Conservation (phyloP, 2,113 vertebrate genomes). For the Melospiza melodia region DNA sequence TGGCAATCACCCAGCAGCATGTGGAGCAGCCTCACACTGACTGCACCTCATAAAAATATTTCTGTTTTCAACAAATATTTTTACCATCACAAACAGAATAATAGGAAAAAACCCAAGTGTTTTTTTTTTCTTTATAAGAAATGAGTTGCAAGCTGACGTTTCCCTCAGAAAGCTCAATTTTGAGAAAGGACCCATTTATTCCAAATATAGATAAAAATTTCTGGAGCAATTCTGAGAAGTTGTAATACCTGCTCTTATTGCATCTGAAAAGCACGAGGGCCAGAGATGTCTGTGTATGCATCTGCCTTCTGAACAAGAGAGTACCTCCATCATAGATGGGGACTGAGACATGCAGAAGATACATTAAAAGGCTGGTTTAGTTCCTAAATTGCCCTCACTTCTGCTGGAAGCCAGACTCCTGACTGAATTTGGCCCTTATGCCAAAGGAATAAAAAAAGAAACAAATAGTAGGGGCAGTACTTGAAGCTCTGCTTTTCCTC, state of each 20-base stretch:
- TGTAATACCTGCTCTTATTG: neutral
- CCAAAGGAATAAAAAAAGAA: neutral
- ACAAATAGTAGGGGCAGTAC: neutral
- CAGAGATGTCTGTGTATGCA: neutral
- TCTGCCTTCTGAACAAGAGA: neutral
- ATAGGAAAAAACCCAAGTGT: neutral
- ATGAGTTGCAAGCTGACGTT: neutral
- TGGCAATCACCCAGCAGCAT: neutral
- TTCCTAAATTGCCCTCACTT: neutral
- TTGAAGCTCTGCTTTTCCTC: neutral
- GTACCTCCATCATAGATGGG: neutral
- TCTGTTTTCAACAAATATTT: neutral
- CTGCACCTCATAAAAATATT: neutral
- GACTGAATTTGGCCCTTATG: neutral
- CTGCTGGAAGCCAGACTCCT: neutral
- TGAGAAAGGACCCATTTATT: neutral
- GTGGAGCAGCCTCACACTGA: neutral
- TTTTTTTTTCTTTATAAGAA: neutral
- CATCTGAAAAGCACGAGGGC: neutral
- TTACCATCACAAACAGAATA: neutral
- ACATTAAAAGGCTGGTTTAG: neutral
- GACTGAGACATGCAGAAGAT: neutral
- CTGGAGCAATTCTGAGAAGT: neutral
- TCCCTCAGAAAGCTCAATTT: neutral
- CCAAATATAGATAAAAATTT: constrained; percentile 5